Base-by-base conservation (phyloP, 1,140 invertebrate genomes). In the Triops longicaudatus region DNA sequence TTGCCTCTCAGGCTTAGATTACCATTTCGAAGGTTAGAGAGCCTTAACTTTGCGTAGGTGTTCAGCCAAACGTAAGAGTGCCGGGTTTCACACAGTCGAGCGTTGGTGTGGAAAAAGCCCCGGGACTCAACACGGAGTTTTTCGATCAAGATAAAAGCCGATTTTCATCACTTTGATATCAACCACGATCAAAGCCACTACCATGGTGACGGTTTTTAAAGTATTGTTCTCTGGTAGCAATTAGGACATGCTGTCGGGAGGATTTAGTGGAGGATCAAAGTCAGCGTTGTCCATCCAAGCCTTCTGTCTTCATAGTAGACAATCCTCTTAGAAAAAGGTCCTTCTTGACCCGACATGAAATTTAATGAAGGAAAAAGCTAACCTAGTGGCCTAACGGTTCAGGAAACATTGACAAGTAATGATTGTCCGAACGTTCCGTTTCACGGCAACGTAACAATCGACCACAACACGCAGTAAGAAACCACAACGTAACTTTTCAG, bases 31-130 rank as follows among this genome's bases (percentile, higher is more conserved):
- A 22, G 17, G 50, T 63, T 63, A n/a, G 22, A 63, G 50, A 63
- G 50, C 50, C n/a, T 6, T 5, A 63, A 63, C 50, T 22, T 63
- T 5, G 22, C 22, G 50, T 63, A 63, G 50, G 50, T 63, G 50
- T 63, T 63, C 50, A 63, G 50, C 50, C 50, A 63, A 63, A 63
- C 50, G 50, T 63, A 63, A 63, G 50, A 63, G 50, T 63, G 50
- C 50, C 3, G 50, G 50, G 50, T 63, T 63, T 63, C 50, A 63
- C 50, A 63, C 50, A 63, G 17, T 63, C 50, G 50, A 63, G 50
- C 50, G 50, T 63, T 63, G 50, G 50, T 63, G 17, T 22, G 50
- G 3, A 63, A 63, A 63, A 63, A 63, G 50, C 50, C 7, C 31
- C 31, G 31, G 50, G 50, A 63, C 22, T 63, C n/a, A 22, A 1